phyloP scores from a whole-genome alignment of 2,888 invertebrate genomes.

The Aromia moschata region DNA sequence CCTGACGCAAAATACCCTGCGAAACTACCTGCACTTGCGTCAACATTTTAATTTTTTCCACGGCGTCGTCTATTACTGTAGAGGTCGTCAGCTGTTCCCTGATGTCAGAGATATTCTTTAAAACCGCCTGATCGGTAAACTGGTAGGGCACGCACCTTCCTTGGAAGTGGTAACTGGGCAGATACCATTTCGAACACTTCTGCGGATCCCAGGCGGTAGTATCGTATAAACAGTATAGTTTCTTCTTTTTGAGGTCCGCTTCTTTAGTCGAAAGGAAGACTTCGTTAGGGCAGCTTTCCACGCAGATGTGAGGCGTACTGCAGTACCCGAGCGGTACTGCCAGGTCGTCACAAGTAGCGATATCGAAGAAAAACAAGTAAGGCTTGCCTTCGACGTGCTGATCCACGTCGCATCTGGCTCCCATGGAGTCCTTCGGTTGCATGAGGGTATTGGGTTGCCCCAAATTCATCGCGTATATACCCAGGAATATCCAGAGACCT shows the following conservation, averaged over 20 bases:
- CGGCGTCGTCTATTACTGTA: neutral
- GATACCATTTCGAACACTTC: conserved; percentile 16
- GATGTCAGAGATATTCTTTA: neutral
- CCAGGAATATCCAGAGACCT: neutral
- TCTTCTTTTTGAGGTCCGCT: neutral
- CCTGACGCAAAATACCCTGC: neutral
- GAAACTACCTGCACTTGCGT: neutral
- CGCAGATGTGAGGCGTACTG: conserved; percentile 10
- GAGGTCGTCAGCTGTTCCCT: neutral
- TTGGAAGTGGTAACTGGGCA: conserved; percentile 4
- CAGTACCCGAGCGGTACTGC: conserved; percentile 54
- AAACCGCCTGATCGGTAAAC: neutral
- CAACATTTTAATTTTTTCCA: neutral
- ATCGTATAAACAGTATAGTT: conserved; percentile 11
- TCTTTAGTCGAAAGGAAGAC: neutral
- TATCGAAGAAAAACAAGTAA: conserved; percentile 84
- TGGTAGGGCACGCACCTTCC: conserved; percentile 11
- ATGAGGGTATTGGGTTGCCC: neutral
- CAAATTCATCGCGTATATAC: neutral
- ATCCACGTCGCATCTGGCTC: conserved; percentile 82
- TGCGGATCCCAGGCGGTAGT: neutral
- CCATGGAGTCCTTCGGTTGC: conserved; percentile 79
- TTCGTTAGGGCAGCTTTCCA: conserved; percentile 13
- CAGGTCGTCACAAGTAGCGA: conserved; percentile 77
- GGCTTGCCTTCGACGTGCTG: conserved; percentile 72